These are phyloP conservation scores for Austrofundulus limnaeus DNA, from an alignment of 2,113 vertebrate species.

Conservation along the genomic window DNA sequence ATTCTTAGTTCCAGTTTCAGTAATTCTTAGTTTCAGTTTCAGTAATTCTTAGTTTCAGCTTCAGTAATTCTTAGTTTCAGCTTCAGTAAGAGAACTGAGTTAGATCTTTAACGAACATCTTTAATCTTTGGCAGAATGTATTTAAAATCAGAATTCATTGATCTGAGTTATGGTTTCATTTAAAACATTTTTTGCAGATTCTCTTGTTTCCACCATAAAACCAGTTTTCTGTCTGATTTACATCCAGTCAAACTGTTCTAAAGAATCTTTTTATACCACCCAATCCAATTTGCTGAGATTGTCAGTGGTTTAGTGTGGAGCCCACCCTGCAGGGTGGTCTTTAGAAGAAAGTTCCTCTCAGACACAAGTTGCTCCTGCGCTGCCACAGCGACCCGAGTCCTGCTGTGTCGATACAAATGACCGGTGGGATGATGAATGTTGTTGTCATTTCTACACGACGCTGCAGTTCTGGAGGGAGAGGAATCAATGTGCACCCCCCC, in stretches of 20 bases:
- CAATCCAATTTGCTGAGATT: not conserved
- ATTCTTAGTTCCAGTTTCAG: too few relatives aligned
- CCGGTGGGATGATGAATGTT: conserved; percentile 50
- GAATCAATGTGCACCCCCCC: conserved; percentile 45
- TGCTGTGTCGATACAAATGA: conserved; percentile 35
- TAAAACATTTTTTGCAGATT: too few relatives aligned
- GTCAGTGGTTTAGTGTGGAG: not conserved
- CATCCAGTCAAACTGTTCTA: not conserved
- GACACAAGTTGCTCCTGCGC: not conserved
- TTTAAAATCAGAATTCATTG: too few relatives aligned
- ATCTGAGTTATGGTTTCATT: too few relatives aligned
- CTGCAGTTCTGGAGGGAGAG: conserved; percentile 33
- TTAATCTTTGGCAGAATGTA: too few relatives aligned
- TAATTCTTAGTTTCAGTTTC: too few relatives aligned
- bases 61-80: too few relatives aligned
- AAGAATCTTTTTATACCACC: not conserved
- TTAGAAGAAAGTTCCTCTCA: not conserved
- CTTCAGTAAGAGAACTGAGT: too few relatives aligned
- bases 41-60: too few relatives aligned
- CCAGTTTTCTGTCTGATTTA: too few relatives aligned
- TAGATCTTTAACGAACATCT: too few relatives aligned
- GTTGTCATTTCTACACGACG: conserved; percentile 49
- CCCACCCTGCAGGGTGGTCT: not conserved
- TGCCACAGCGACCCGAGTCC: conserved; percentile 8
- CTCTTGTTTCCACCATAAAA: too few relatives aligned